Percentiles rank a stretch among this genome's conserved stretches.
These are phyloP conservation scores for Chironomus tentans DNA, from an alignment of 2,888 invertebrate genomes.

Conservation along the genomic window DNA sequence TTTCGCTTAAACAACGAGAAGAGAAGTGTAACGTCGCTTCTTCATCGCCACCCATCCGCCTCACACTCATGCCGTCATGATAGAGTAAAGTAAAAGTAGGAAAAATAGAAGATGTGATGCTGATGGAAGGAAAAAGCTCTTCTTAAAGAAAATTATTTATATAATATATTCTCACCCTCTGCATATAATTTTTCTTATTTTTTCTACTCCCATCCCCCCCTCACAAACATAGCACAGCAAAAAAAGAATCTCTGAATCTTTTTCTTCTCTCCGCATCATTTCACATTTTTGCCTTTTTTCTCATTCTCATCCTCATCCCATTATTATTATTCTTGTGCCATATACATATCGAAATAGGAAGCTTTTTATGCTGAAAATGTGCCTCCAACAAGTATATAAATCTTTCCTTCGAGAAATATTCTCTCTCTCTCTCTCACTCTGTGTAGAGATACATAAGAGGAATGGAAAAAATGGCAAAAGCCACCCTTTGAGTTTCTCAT, in stretches of 20 bases:
- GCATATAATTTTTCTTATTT: no score
- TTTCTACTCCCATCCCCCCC: background rate
- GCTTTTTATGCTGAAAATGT: slow-evolving; percentile 11
- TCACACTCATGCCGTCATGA: no score
- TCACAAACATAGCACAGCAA: background rate
- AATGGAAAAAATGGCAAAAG: background rate
- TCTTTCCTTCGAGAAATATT: slow-evolving; percentile 1
- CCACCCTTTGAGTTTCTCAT: background rate
- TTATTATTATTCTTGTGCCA: background rate
- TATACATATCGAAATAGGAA: background rate
- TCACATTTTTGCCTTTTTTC: background rate
- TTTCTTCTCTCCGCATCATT: background rate
- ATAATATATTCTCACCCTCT: background rate
- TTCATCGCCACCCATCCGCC: no score
- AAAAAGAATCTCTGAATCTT: background rate
- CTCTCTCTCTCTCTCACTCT: background rate
- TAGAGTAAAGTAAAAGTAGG: no score
- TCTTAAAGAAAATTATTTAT: no score
- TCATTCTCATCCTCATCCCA: background rate
- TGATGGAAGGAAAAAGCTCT: background rate
- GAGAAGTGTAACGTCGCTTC: background rate
- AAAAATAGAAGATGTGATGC: no score
- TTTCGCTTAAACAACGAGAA: slow-evolving; percentile 18
- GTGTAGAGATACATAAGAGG: no score
- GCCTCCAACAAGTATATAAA: slow-evolving; percentile 26